Evolutionary conservation across 53 echinoderm and acorn worm genomes (phyloP), one percentile per base, ranked within the genome.

Genomic region (Astropecten irregularis): DNA sequence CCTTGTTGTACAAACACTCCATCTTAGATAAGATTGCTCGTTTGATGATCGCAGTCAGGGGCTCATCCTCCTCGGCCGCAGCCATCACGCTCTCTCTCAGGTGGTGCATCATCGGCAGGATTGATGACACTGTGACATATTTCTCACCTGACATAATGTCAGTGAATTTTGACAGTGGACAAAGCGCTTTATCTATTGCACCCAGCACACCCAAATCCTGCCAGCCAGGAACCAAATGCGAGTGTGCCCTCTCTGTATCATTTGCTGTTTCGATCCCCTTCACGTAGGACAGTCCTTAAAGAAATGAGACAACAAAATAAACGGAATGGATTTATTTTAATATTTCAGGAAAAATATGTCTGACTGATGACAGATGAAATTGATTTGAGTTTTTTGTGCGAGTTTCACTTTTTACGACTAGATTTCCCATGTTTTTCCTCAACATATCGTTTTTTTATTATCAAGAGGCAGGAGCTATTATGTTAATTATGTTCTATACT

Each of bases 71-170:
- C 18, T 66, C 74, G 9, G 64, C 33, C 7, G 53, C 11, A 1
- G 60, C 47, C 32, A 70, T 25, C 3, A 71, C 28, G 3, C 59
- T 52, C 0, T 37, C 83, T 13, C 48, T 38, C 19, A 88, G 66
- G 18, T 61, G 73, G 30, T 73, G 70, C 14, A 83, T 65, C 4
- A 88, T 16, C 2, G 74, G 81, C 14, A 84, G 52, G 25, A 89
- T 36, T 0, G 84, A 73, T 0, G 89, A 89, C n/a, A 89, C 73
- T 13, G 74, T 89, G 18, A 89, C 89, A 32, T 89, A 89, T 6
- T 66, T n/a, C n/a, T n/a, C n/a, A n/a, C n/a, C n/a, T n/a, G n/a
- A n/a, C n/a, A n/a, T n/a, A n/a, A n/a, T n/a, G n/a, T n/a, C n/a
- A n/a, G n/a, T n/a, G n/a, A n/a, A n/a, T n/a, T n/a, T n/a, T n/a